Evolutionary conservation across 2,888 invertebrate genomes (phyloP).

Genomic region (Ennomos fuscantarius): DNA sequence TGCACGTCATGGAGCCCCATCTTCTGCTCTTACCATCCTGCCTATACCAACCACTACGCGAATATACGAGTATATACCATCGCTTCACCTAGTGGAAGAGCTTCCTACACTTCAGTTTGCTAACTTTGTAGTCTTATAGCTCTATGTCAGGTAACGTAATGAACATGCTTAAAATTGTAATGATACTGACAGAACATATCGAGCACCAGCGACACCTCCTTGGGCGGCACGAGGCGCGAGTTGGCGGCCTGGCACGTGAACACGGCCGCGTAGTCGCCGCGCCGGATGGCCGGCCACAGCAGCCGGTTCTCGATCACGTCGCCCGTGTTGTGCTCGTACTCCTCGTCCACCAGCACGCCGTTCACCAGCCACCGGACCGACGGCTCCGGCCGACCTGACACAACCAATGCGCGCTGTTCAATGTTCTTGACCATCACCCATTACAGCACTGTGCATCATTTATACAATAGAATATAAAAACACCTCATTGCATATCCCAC

Average conservation of each 20-base stretch:
- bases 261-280: conserved; percentile 93
- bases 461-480: neutral
- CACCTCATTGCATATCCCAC: too few species aligned
- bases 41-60: too few species aligned
- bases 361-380: conserved; percentile 93
- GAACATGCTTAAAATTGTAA: neutral
- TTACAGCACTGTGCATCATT: neutral
- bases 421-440: too few species aligned
- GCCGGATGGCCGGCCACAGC: conserved; percentile 89
- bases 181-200: conserved; percentile 92
- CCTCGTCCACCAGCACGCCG: conserved; percentile 91
- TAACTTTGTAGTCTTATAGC: too few species aligned
- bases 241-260: conserved; percentile 96
- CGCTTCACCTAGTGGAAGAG: too few species aligned
- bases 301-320: conserved; percentile 94
- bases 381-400: conserved; percentile 91
- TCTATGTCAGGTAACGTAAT: too few species aligned
- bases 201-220: conserved; percentile 90
- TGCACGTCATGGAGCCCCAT: too few species aligned
- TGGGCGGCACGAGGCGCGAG: conserved; percentile 92
- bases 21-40: too few species aligned
- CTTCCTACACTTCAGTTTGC: too few species aligned
- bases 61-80: too few species aligned
- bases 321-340: conserved; percentile 93
- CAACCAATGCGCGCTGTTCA: neutral